Evolutionary conservation across 2,113 vertebrate species (phyloP).

Genomic region (Mesoclemmys tuberculata): DNA sequence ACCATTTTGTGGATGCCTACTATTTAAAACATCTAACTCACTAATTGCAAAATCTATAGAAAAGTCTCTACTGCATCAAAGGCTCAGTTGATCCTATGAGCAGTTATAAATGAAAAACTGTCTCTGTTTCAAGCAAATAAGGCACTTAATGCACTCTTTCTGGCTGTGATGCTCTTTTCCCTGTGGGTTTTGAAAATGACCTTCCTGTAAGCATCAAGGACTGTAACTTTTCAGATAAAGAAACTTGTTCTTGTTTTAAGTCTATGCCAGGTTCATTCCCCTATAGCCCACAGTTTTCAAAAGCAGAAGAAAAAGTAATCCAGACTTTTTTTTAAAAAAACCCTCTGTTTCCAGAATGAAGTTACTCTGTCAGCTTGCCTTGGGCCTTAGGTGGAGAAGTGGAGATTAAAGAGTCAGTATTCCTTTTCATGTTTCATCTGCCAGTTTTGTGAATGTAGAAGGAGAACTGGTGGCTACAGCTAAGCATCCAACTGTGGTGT

Average conservation of each 20-base stretch:
- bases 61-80: conserved; percentile 76
- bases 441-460: conserved; percentile 87
- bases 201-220: conserved; percentile 84
- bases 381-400: conserved; percentile 88
- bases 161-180: conserved; percentile 73
- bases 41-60: conserved; percentile 82
- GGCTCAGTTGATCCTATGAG: conserved; percentile 70
- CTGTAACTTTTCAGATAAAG: conserved; percentile 83
- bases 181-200: conserved; percentile 82
- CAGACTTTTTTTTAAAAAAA: conserved; percentile 76
- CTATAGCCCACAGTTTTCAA: conserved; percentile 81
- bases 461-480: conserved; percentile 77
- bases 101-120: conserved; percentile 73
- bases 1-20: conserved; percentile 55
- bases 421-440: conserved; percentile 93
- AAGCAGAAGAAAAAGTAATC: conserved; percentile 83
- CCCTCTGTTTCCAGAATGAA: conserved; percentile 83
- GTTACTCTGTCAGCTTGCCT: conserved; percentile 89
- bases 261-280: conserved; percentile 80
- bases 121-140: conserved; percentile 78
- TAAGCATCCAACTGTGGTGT: conserved; percentile 72
- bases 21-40: conserved; percentile 73
- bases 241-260: conserved; percentile 83
- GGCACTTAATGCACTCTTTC: conserved; percentile 69
- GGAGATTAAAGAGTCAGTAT: conserved; percentile 93